Evolutionary conservation across 2,888 invertebrate genomes (phyloP).

Genomic region (Dysmachus trigonus): DNA sequence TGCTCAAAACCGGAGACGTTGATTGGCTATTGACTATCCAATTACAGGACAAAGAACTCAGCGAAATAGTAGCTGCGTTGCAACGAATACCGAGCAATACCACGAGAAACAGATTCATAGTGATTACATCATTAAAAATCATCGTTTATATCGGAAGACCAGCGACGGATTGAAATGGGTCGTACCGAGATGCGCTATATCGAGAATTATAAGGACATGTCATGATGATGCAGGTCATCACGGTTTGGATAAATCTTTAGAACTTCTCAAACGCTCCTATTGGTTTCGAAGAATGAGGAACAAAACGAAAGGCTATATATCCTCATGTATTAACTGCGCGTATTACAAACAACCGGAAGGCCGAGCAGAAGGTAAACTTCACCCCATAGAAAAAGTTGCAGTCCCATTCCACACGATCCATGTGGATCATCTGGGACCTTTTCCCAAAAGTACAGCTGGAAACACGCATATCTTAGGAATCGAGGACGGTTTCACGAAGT

Average conservation of each 20-base stretch:
- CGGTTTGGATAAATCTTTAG: background rate
- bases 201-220: background rate
- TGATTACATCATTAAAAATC: background rate
- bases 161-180: background rate
- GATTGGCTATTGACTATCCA: slow-evolving; percentile 20
- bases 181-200: background rate
- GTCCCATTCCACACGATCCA: slow-evolving; percentile 19
- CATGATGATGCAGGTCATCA: background rate
- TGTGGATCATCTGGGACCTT: slow-evolving; percentile 30
- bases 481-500: slow-evolving; percentile 27
- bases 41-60: background rate
- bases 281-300: background rate
- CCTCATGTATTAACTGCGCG: slow-evolving; percentile 46
- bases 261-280: background rate
- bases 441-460: slow-evolving; percentile 20
- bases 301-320: slow-evolving; percentile 36
- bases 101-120: background rate
- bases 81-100: background rate
- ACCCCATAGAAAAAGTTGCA: slow-evolving; percentile 45
- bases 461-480: slow-evolving; percentile 2
- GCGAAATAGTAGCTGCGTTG: background rate
- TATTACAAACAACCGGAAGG: slow-evolving; percentile 41
- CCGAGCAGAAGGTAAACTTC: slow-evolving; percentile 35
- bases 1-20: background rate
- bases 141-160: background rate